Evolutionary conservation across 2,888 invertebrate species (phyloP).

Genomic region (Dolichopus griseipennis): DNA sequence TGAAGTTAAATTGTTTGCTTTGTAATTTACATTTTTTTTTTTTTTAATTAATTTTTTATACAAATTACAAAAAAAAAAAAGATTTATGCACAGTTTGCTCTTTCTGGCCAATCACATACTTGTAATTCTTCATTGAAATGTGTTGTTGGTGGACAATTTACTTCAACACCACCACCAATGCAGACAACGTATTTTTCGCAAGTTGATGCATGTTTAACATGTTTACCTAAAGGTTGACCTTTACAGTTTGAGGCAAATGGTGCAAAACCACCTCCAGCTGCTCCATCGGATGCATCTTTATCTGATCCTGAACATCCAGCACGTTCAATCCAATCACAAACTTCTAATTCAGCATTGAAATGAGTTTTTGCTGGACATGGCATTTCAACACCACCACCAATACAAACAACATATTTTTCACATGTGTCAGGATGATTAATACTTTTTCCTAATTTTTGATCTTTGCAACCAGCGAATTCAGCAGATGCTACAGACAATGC

Average conservation of each 20-base stretch:
- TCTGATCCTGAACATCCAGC: constrained; percentile 7
- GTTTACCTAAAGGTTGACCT: not conserved
- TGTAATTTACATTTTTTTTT: no score
- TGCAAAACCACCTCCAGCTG: no score
- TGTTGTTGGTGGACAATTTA: constrained; percentile 9
- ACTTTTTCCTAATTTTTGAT: not conserved
- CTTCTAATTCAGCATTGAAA: not conserved
- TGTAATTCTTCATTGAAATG: not conserved
- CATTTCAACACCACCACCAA: not conserved
- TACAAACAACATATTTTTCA: constrained; percentile 11
- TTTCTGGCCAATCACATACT: constrained; percentile 10
- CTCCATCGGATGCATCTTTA: no score
- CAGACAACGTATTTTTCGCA: constrained; percentile 11
- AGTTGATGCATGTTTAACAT: not conserved
- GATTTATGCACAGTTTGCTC: constrained; percentile 7
- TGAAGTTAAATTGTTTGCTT: no score
- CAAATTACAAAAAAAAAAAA: no score
- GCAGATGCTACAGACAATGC: not conserved
- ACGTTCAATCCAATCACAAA: constrained; percentile 9
- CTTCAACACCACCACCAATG: not conserved
- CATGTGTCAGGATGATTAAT: not conserved
- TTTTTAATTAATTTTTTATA: no score
- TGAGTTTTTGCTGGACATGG: constrained; percentile 9
- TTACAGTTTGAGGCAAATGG: not conserved
- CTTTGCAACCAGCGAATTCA: not conserved